Evolutionary conservation across 2,797 vertebrate species (phyloP).

Genomic region (Eleutherodactylus coqui): DNA sequence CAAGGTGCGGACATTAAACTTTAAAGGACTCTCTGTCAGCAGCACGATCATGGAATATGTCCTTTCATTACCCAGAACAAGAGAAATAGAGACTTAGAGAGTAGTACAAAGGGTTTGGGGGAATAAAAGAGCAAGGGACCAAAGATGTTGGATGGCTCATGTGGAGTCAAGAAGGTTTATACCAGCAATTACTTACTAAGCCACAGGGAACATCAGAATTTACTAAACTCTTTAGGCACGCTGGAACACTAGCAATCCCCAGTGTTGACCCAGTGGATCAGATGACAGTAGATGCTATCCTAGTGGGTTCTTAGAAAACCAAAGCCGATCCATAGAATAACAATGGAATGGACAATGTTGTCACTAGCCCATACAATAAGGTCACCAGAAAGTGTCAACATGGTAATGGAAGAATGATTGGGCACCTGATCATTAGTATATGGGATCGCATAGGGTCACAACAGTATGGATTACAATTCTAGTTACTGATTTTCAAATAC

Average conservation of each 20-base stretch:
- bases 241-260: neutral
- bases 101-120: neutral
- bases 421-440: neutral
- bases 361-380: neutral
- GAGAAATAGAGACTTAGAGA: neutral
- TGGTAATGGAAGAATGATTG: neutral
- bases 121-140: neutral
- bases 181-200: too few species aligned
- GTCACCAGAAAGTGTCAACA: neutral
- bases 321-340: neutral
- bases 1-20: conserved; percentile 67
- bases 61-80: neutral
- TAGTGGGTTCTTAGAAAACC: neutral
- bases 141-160: neutral
- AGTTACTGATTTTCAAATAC: neutral
- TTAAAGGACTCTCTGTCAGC: conserved; percentile 63
- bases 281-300: neutral
- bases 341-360: neutral
- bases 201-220: too few species aligned
- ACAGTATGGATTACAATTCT: neutral
- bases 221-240: too few species aligned
- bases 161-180: neutral
- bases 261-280: neutral
- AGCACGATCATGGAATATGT: neutral
- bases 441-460: neutral